Conservation (phyloP, 1,140 invertebrate species). For the Lethrus apterus region DNA sequence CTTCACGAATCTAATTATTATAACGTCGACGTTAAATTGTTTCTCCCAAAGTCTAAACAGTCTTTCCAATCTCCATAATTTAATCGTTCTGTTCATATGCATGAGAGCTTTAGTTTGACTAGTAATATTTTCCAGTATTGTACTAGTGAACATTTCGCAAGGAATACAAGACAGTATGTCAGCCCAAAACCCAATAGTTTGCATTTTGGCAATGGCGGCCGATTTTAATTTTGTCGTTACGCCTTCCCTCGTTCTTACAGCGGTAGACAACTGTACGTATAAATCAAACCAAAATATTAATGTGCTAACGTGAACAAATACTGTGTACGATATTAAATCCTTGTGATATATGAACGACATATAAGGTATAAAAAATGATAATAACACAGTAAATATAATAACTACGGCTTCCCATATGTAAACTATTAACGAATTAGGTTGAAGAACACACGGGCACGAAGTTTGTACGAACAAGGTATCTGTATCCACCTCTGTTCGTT, state of each 20-base stretch:
- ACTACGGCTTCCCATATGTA: background rate
- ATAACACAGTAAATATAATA: background rate
- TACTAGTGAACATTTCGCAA: slow-evolving; percentile 9
- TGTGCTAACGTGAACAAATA: background rate
- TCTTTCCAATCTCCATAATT: background rate
- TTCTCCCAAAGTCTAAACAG: background rate
- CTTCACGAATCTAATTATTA: slow-evolving; percentile 1
- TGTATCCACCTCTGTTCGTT: background rate
- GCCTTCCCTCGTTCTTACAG: slow-evolving; percentile 15
- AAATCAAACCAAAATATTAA: slow-evolving; percentile 4
- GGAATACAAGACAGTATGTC: slow-evolving; percentile 18
- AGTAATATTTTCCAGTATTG: background rate
- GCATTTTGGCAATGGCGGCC: slow-evolving; percentile 9
- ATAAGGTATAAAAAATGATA: background rate
- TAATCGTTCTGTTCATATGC: background rate
- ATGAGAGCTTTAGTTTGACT: background rate
- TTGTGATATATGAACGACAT: slow-evolving; percentile 5
- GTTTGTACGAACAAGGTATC: slow-evolving; percentile 10
- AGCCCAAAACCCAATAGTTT: slow-evolving; percentile 12
- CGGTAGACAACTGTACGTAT: slow-evolving; percentile 20
- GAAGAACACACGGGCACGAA: slow-evolving; percentile 5
- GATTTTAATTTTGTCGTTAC: slow-evolving; percentile 6
- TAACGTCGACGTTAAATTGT: slow-evolving; percentile 6
- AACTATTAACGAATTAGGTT: slow-evolving; percentile 2
- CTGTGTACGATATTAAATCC: background rate